phyloP scores from a whole-genome alignment of 2,888 invertebrate genomes.

The Macrosiphum euphorbiae region DNA sequence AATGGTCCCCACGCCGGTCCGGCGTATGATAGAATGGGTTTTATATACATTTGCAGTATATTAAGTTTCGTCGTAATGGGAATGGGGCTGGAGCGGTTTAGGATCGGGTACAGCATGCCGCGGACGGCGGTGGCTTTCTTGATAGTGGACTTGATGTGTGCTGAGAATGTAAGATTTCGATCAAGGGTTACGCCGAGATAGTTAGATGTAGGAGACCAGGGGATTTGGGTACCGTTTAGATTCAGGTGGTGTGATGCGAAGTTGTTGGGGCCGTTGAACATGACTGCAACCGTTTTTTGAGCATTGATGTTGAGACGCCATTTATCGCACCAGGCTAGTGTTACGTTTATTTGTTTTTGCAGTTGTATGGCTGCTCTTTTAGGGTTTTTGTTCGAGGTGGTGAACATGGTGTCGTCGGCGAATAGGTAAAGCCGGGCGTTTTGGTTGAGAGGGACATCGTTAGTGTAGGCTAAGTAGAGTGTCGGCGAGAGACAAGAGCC shows the following conservation, averaged over 20 bases:
- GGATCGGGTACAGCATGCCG: neutral
- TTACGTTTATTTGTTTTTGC: neutral
- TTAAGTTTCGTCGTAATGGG: neutral
- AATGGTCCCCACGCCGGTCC: neutral
- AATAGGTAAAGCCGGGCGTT: neutral
- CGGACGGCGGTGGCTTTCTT: neutral
- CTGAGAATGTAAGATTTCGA: neutral
- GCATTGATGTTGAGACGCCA: neutral
- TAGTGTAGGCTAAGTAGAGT: neutral
- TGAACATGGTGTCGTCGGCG: slow-evolving; percentile 47
- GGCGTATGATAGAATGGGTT: slow-evolving; percentile 2
- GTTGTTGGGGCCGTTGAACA: neutral
- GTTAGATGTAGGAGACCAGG: neutral
- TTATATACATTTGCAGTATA: neutral
- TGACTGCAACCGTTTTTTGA: neutral
- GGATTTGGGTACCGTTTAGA: neutral
- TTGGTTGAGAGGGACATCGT: neutral
- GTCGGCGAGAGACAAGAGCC: slow-evolving; percentile 23
- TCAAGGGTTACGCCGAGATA: neutral
- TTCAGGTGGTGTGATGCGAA: neutral
- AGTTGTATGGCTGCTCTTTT: neutral
- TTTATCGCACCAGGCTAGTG: neutral
- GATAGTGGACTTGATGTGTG: neutral
- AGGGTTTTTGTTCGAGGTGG: neutral
- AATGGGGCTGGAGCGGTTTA: slow-evolving; percentile 3